Base-by-base conservation (phyloP, 2,113 vertebrate species). In the Shinisaurus crocodilurus region DNA sequence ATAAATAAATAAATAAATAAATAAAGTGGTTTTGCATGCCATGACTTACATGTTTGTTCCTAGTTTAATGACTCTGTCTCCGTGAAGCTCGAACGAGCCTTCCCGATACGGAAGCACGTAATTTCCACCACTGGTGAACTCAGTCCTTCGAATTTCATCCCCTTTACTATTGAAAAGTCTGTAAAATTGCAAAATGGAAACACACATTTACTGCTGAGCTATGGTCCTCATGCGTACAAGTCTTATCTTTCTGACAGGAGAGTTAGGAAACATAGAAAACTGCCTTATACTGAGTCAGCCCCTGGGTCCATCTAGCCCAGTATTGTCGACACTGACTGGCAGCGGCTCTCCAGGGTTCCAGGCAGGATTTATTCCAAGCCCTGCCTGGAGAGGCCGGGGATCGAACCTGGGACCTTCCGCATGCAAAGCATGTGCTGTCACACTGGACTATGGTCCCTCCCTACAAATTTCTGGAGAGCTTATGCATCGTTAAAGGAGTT, bases 31-130 rank as follows among this genome's bases (percentile, higher is more conserved):
- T 48, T 48, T 37, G 40, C 25, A n/a, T 20, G n/a, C 34, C 60
- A 16, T 48, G 20, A 95, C 99, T 98, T 96, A 99, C 99, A 99
- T 99, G 82, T 99, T 99, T 86, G 98, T 99, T 94, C 99, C 99
- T 54, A 99, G 97, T 95, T 98, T 99, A 94, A 99, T 98, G 90
- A 98, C 97, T 93, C 99, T 97, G 93, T 99, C 99, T 95, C 99
- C 99, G 96, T 98, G 98, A 84, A 99, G 96, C 65, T 99, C 98
- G 90, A 99, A 99, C 60, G 98, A 99, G 74, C 99, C 99, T 96
- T 99, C 98, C 43, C 97, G 98, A 15, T 97, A 94, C 13, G 98
- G 98, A 67, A 95, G n/a, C 0, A 97, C 75, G 1, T 99, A 99
- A 96, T 98, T 98, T 65, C 98, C 99, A 45, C 97, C 97, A 20